phyloP scores from a whole-genome alignment of 2,888 invertebrate genomes.

The Hyposoter dolosus region DNA sequence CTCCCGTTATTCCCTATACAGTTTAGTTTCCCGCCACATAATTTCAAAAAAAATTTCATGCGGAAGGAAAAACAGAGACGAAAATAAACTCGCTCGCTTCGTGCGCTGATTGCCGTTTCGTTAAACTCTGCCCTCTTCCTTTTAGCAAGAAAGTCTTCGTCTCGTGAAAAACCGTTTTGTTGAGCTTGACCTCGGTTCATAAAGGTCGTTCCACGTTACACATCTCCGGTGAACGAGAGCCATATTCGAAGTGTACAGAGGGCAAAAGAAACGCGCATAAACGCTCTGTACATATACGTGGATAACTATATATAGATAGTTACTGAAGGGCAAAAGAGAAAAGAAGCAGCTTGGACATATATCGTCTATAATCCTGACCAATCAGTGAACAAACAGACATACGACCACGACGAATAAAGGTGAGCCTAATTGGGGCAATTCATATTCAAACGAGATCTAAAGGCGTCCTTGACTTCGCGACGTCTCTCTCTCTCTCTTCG shows the following conservation, averaged over 20 bases:
- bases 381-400: slow-evolving; percentile 83
- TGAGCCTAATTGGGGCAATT: slow-evolving; percentile 83
- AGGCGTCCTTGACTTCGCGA: slow-evolving; percentile 71
- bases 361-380: slow-evolving; percentile 78
- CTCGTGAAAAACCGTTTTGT: background rate
- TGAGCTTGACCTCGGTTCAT: slow-evolving; percentile 73
- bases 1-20: slow-evolving; percentile 76
- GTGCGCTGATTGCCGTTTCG: slow-evolving; percentile 54
- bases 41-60: slow-evolving; percentile 12
- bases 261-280: slow-evolving; percentile 47
- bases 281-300: slow-evolving; percentile 14
- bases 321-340: slow-evolving; percentile 49
- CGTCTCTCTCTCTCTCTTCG: background rate
- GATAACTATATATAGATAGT: slow-evolving; percentile 1
- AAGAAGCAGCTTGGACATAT: slow-evolving; percentile 61
- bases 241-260: slow-evolving; percentile 32
- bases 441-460: slow-evolving; percentile 81
- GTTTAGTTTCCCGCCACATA: slow-evolving; percentile 38
- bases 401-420: slow-evolving; percentile 79
- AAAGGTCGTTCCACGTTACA: slow-evolving; percentile 59
- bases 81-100: slow-evolving; percentile 73
- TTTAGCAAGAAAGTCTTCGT: background rate
- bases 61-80: background rate
- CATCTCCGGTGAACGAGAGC: slow-evolving; percentile 28
- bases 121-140: slow-evolving; percentile 45